phyloP scores from a whole-genome alignment of 53 echinoderm and acorn worm species.

The Glandiceps talaboti region DNA sequence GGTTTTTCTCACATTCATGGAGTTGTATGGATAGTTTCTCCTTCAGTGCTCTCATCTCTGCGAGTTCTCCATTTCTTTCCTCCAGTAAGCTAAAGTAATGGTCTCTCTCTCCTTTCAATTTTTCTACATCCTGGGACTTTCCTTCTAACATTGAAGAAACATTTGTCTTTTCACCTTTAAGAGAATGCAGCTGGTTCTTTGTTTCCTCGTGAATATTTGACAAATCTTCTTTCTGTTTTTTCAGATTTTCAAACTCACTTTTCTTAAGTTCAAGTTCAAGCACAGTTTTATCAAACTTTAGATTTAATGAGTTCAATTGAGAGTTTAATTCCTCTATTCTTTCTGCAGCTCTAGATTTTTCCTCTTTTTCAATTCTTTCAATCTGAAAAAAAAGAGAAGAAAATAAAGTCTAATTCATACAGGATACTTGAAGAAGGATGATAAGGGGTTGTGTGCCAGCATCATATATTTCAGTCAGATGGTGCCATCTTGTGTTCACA shows the following conservation, averaged over 20 bases:
- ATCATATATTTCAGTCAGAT: too few species aligned
- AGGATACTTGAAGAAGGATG: too few species aligned
- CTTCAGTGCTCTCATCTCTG: constrained; percentile 20
- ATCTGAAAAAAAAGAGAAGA: neutral
- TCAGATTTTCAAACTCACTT: neutral
- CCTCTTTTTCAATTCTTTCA: neutral
- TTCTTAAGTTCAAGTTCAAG: constrained; percentile 13
- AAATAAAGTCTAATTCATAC: too few species aligned
- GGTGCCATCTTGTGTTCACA: too few species aligned
- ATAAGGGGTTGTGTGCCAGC: too few species aligned
- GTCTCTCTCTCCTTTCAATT: constrained; percentile 33
- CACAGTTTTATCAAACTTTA: neutral
- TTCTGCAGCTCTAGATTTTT: constrained; percentile 7
- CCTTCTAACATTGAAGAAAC: constrained; percentile 9
- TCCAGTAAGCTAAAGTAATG: constrained; percentile 21
- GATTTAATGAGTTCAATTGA: neutral
- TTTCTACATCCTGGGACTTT: constrained; percentile 21
- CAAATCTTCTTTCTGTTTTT: constrained; percentile 8
- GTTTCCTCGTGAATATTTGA: constrained; percentile 15
- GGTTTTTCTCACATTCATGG: constrained; percentile 27
- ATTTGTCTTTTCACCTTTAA: constrained; percentile 9
- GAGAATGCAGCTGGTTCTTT: constrained; percentile 3
- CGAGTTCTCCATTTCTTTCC: constrained; percentile 43
- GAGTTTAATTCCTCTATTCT: constrained; percentile 5
- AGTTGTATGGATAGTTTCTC: constrained; percentile 26